Evolutionary conservation across 2,113 vertebrate genomes (phyloP), one percentile per base, ranked within the genome.

Genomic region (Platysteira castanea): DNA sequence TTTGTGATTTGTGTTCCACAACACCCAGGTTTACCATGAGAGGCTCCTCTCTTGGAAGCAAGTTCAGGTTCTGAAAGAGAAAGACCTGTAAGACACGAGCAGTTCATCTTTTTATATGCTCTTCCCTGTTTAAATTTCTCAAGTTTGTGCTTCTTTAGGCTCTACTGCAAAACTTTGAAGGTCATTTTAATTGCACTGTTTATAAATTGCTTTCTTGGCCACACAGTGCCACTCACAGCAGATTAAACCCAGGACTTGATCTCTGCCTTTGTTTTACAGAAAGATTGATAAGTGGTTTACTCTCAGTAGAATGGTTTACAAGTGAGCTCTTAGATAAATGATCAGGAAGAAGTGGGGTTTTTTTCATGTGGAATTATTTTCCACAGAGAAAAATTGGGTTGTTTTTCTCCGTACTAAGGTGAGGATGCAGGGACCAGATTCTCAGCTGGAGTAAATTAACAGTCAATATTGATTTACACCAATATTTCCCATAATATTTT

Each of bases 181-280:
- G 94, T 83, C 80, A 21, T 84, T 81, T 85, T 89, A 94, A 77
- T 77, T 85, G 73, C 52, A 30, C 5, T 54, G n/a, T 80, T 94
- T 79, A 89, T 65, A 88, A 90, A 95, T 84, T 71, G 77, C 81
- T 93, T 87, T 84, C 57, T 69, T 90, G 78, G 97, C 91, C 90
- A 59, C 73, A 39, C 31, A 28, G 56, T 83, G 76, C 73, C 71
- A 77, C 79, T 93, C 88, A 50, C 5, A 37, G 61, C 37, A 86
- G 82, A 88, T 96, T 68, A 91, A 89, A 96, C 9, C 67, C 57
- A 17, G 79, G 70, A 35, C 52, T 61, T 77, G 37, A 13, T 37
- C 84, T 77, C 63, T 80, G 87, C 73, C 85, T 84, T 59, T 84
- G 63, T 90, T 92, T 61, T 57, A 44, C 35, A 74, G 49, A n/a